A percentile compares a stretch with the other conserved stretches of the same genome.
phyloP scores from a whole-genome alignment of 2,797 vertebrate species.

The Valencia hispanica region DNA sequence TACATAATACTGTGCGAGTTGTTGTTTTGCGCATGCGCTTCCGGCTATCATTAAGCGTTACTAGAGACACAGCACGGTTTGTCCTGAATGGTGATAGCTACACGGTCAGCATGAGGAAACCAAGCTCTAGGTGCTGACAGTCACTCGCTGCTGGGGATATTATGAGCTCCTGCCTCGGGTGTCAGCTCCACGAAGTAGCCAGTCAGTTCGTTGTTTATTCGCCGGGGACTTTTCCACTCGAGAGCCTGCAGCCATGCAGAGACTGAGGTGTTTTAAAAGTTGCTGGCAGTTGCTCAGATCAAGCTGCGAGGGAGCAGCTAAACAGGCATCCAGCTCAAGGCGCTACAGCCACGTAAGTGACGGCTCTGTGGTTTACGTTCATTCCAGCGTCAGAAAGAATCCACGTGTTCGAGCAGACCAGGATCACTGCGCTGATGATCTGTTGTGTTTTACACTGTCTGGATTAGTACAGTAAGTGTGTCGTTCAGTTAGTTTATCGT shows the following conservation, averaged over 20 bases:
- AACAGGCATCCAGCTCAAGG: slow-evolving; percentile 38
- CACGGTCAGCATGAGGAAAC: not conserved
- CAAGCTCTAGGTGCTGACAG: not conserved
- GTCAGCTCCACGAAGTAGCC: not conserved
- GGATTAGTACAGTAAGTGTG: not conserved
- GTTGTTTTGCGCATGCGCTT: slow-evolving; percentile 40
- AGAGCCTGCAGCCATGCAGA: slow-evolving; percentile 60
- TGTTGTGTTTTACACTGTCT: not conserved
- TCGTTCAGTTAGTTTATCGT: not conserved
- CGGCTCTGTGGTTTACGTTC: not conserved
- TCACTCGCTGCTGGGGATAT: not conserved
- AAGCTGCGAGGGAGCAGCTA: slow-evolving; percentile 49
- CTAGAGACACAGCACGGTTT: not conserved
- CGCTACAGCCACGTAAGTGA: slow-evolving; percentile 75
- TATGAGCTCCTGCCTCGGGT: slow-evolving; percentile 15
- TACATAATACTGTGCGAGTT: rapidly evolving
- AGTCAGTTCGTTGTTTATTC: slow-evolving; percentile 1
- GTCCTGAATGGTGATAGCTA: not conserved
- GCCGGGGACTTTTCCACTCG: not conserved
- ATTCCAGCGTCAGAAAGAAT: not conserved
- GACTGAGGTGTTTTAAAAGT: slow-evolving; percentile 48
- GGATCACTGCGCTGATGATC: not conserved
- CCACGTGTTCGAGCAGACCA: not conserved
- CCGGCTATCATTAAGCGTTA: rapidly evolving
- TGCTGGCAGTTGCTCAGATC: slow-evolving; percentile 66